phyloP scores from a whole-genome alignment of 2,888 invertebrate genomes.

The Lobophora halterata region DNA sequence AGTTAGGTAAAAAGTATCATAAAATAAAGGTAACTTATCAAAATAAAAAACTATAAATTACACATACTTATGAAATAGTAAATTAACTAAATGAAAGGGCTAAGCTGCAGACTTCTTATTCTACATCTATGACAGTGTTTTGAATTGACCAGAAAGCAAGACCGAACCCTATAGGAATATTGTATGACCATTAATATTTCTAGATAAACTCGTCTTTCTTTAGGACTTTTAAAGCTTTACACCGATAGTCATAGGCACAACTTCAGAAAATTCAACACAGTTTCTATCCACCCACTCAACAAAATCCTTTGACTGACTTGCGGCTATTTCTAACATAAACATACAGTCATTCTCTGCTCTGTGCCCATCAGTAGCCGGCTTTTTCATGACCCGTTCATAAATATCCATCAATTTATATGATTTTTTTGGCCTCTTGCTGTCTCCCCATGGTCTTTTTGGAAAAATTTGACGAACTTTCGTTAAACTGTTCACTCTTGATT shows the following conservation, averaged over 20 bases:
- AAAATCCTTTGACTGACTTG: constrained; percentile 77
- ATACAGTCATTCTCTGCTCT: constrained; percentile 85
- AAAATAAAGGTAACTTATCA: too few relatives aligned
- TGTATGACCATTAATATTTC: too few relatives aligned
- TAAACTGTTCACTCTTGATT: constrained; percentile 3
- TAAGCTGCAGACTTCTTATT: too few relatives aligned
- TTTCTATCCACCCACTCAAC: constrained; percentile 74
- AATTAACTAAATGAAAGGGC: too few relatives aligned
- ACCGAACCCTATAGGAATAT: too few relatives aligned
- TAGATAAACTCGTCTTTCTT: too few relatives aligned
- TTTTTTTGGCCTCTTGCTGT: constrained; percentile 37
- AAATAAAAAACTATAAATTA: too few relatives aligned
- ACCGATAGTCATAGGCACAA: constrained; percentile 58
- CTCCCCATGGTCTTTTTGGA: constrained; percentile 46
- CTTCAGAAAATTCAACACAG: constrained; percentile 44
- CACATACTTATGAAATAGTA: too few relatives aligned
- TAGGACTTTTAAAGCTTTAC: constrained; percentile 37
- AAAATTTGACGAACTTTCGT: constrained; percentile 39
- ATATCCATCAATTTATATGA: constrained; percentile 79
- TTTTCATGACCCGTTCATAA: constrained; percentile 76
- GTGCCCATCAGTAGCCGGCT: constrained; percentile 72
- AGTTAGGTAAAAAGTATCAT: too few relatives aligned
- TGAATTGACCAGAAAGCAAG: too few relatives aligned
- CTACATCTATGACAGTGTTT: too few relatives aligned
- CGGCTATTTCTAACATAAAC: constrained; percentile 81